Percentiles rank a stretch among this genome's conserved stretches.
Evolutionary conservation across 2,797 vertebrate genomes (phyloP).

Genomic region (Myotis daubentonii): DNA sequence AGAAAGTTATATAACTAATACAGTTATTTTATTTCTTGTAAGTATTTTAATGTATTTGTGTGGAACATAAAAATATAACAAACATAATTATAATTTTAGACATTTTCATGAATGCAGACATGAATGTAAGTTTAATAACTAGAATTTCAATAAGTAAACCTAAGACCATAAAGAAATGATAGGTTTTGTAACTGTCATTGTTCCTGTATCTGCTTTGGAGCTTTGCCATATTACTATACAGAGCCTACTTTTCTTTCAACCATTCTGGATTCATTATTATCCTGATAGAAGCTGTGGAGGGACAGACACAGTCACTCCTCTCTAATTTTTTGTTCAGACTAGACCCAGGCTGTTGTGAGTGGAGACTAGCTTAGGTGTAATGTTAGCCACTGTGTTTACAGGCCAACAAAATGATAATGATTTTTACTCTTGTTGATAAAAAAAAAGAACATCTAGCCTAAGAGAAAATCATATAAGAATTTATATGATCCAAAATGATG

Average conservation of each 20-base stretch:
- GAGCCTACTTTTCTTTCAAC: neutral
- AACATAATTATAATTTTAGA: neutral
- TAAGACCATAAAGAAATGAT: neutral
- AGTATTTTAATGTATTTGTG: neutral
- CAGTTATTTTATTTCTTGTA: neutral
- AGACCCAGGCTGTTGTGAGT: neutral
- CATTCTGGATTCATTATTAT: neutral
- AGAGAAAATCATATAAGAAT: neutral
- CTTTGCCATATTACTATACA: neutral
- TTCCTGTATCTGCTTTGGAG: neutral
- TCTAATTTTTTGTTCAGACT: conserved; percentile 13
- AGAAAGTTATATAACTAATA: neutral
- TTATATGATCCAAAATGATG: neutral
- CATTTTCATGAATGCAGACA: neutral
- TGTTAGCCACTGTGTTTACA: neutral
- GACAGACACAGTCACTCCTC: neutral
- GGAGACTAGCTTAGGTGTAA: neutral
- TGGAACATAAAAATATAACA: neutral
- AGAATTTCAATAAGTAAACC: neutral
- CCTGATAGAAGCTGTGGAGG: neutral
- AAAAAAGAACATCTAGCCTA: neutral
- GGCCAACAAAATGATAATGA: neutral
- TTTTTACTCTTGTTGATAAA: neutral
- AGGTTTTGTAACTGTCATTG: neutral
- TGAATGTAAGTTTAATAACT: neutral